Conservation (phyloP, 2,113 vertebrate species). For the Balaenoptera acutorostrata region DNA sequence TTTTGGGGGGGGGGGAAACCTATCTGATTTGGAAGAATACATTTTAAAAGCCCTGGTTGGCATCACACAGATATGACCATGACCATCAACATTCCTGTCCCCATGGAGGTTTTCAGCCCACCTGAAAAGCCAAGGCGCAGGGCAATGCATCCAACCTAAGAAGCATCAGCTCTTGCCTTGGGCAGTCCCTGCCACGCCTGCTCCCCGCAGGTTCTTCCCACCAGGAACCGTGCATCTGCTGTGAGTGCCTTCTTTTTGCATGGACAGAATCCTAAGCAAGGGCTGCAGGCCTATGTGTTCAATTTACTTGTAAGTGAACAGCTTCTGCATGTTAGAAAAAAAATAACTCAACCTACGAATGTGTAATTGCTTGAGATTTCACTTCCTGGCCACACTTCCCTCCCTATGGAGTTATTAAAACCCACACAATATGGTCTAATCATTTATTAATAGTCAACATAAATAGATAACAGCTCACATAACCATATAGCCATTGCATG, state of each 20-base stretch:
- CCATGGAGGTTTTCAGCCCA: not conserved
- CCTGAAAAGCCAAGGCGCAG: not conserved
- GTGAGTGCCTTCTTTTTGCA: not conserved
- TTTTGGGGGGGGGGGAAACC: not conserved
- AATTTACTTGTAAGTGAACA: slow-evolving; percentile 50
- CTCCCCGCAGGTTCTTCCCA: not conserved
- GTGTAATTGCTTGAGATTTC: slow-evolving; percentile 69
- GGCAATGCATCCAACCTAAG: too few relatives aligned
- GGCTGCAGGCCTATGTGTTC: slow-evolving; percentile 29
- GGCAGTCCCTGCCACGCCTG: not conserved
- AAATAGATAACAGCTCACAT: slow-evolving; percentile 70
- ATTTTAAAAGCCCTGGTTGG: not conserved
- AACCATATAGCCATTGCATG: slow-evolving; percentile 20
- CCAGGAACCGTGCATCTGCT: not conserved
- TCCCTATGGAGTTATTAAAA: slow-evolving; percentile 75
- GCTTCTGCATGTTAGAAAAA: slow-evolving; percentile 24
- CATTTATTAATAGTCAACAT: slow-evolving; percentile 76
- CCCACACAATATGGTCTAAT: slow-evolving; percentile 71
- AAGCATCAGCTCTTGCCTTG: not conserved
- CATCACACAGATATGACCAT: not conserved
- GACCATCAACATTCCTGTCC: not conserved
- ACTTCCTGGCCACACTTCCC: slow-evolving; percentile 65
- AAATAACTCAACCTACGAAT: slow-evolving; percentile 55
- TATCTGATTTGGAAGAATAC: slow-evolving; percentile 32
- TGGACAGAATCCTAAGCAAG: slow-evolving; percentile 22